Base-by-base conservation (phyloP, 2,797 vertebrate genomes). In the Chelon auratus region DNA sequence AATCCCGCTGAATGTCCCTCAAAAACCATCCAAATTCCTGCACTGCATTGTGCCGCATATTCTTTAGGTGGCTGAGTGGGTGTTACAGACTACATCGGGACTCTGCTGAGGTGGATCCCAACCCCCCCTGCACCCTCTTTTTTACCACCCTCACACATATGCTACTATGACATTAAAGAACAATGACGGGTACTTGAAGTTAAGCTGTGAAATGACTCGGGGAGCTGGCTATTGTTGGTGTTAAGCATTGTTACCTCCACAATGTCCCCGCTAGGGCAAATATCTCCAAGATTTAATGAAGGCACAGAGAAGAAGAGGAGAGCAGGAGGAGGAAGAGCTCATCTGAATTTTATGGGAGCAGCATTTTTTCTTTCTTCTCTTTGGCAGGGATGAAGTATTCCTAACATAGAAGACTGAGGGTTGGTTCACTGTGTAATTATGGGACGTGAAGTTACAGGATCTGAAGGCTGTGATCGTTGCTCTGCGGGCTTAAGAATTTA, bases 111-210 rank as follows among this genome's bases (percentile, higher is more conserved):
- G 67, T 70, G 62, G 78, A 72, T 14, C 59, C 62, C 9, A 2
- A 50, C 59, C 68, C 72, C 53, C n/a, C 37, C 24, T 5, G 20
- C 39, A 36, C 9, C 39, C 8, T 6, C 40, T 39, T 48, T 82
- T 85, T 86, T 72, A 88, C 70, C 56, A 78, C 71, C 70, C 79
- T 89, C 86, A 89, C 90, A 85, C 91, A 92, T 91, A 87, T 90
- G 82, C 91, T 80, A 74, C 81, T 60, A 61, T 72, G 73, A 79
- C 90, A 87, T 91, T 86, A 70, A 79, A 67, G 51, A 80, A 94
- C 91, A 93, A 94, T 88, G 71, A 85, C 12, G 75, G 82, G 71
- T 76, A 87, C 90, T 92, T 90, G 75, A 90, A 91, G 86, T 89
- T 82, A 90, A 92, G 79, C 77, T 85, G 82, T 70, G 74, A 77